A percentile compares a stretch with the other conserved stretches of the same genome.
phyloP scores from a whole-genome alignment of 1,140 invertebrate genomes.

The Nomia melanderi region DNA sequence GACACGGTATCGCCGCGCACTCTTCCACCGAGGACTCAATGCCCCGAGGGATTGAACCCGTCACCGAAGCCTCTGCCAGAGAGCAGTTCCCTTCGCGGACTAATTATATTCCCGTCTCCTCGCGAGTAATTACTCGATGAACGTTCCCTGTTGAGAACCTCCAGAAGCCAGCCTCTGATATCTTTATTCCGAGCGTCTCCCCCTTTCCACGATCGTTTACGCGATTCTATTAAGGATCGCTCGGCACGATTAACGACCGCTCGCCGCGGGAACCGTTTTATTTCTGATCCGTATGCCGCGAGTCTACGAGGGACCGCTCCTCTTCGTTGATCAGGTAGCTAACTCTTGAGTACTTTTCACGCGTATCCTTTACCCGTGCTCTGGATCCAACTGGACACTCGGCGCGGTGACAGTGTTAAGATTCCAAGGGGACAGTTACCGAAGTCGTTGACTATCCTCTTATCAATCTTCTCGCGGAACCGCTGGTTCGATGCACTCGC shows the following conservation, averaged over 20 bases:
- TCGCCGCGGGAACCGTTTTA: too few relatives aligned
- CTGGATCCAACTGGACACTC: background rate
- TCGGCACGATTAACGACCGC: too few relatives aligned
- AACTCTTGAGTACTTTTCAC: too few relatives aligned
- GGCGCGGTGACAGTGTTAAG: background rate
- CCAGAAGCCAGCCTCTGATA: too few relatives aligned
- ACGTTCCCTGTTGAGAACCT: background rate
- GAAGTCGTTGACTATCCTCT: background rate
- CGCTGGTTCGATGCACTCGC: constrained; percentile 30
- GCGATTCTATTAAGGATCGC: too few relatives aligned
- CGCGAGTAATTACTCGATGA: constrained; percentile 9
- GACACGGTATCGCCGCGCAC: background rate
- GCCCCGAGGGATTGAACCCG: constrained; percentile 15
- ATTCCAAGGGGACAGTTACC: background rate
- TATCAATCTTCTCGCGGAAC: constrained; percentile 28
- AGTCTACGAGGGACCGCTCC: too few relatives aligned
- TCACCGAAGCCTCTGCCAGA: background rate
- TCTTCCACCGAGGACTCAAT: constrained; percentile 6
- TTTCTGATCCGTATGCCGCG: too few relatives aligned
- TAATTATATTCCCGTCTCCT: constrained; percentile 30
- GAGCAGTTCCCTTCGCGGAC: background rate
- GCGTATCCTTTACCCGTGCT: too few relatives aligned
- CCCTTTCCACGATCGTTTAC: too few relatives aligned
- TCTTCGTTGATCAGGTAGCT: too few relatives aligned
- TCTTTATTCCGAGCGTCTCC: too few relatives aligned